Conservation (phyloP, 1,140 invertebrate genomes). For the Calosoma granatense region DNA sequence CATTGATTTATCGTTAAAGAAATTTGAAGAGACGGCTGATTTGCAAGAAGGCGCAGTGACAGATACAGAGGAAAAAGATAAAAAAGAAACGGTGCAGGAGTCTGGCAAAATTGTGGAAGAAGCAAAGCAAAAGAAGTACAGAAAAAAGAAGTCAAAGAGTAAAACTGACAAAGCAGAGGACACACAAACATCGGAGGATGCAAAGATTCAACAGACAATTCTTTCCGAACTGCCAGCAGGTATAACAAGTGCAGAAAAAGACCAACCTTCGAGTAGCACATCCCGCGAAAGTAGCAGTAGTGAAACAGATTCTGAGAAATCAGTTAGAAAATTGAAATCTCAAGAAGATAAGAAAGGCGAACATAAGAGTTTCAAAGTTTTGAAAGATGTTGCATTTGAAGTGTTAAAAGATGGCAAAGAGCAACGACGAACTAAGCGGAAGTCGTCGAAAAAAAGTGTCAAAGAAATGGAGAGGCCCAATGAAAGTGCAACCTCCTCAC, state of each 20-base stretch:
- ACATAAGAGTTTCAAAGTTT: conserved; percentile 28
- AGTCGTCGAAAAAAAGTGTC: conserved; percentile 13
- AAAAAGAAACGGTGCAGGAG: conserved; percentile 7
- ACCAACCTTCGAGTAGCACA: conserved; percentile 37
- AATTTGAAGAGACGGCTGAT: conserved; percentile 9
- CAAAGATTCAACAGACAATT: conserved; percentile 16
- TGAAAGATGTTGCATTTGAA: conserved; percentile 16
- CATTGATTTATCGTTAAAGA: background rate
- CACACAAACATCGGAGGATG: conserved; percentile 8
- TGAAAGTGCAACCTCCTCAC: background rate
- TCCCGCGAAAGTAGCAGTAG: conserved; percentile 31
- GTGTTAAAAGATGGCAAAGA: background rate
- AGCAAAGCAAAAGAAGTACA: conserved; percentile 9
- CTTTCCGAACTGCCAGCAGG: too few species aligned
- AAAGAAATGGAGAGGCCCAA: conserved; percentile 3
- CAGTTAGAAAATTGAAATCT: conserved; percentile 12
- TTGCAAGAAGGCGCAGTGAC: conserved; percentile 10
- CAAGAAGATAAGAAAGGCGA: conserved; percentile 17
- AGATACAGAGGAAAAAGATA: conserved; percentile 6
- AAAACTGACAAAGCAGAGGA: conserved; percentile 16
- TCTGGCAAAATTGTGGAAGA: conserved; percentile 8
- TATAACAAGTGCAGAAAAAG: conserved; percentile 37
- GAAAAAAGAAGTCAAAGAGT: conserved; percentile 18
- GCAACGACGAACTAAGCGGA: conserved; percentile 6
- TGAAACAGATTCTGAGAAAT: conserved; percentile 31